Base-by-base conservation (phyloP, 2,113 vertebrate species). In the Craseonycteris thonglongyai region DNA sequence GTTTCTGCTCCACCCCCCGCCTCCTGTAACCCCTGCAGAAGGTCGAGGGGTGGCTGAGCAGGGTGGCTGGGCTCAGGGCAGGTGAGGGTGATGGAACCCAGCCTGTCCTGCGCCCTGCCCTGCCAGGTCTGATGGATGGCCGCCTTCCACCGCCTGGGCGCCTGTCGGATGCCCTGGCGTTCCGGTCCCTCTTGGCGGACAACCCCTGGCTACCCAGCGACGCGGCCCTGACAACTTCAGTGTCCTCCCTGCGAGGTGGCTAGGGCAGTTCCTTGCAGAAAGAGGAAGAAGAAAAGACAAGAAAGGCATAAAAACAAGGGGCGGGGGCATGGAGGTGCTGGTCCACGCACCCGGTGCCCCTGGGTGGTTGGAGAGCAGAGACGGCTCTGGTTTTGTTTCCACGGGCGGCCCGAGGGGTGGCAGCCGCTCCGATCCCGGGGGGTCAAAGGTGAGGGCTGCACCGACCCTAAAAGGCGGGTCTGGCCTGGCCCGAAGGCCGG, bases 391-490 rank as follows among this genome's bases (percentile, higher is more conserved):
- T 81, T 96, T 98, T 97, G 96, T 97, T 98, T 97, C 98, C 98
- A 98, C 96, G 98, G 98, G 98, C 97, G 97, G 96, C 97, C 98
- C 97, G 96, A 97, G 96, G 97, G 97, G 95, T 91, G 97, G 97
- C 96, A 95, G 90, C 86, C 95, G 96, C 97, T 98, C 91, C 76
- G 95, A 94, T 98, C 98, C 51, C 81, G 95, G 94, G 95, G 95
- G 98, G 98, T 98, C 98, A 98, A 98, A 98, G 98, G 98, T 98
- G 98, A 98, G 97, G 97, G 89, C 97, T 97, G 96, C 96, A 94
- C 98, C 98, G 98, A 98, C 98, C 98, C 98, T 98, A 98, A 98
- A 98, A 98, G 96, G 87, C 97, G 96, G 97, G 94, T 83, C 95
- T 93, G 96, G 96, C 96, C 97, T 93, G 97, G 92, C 96, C 79